Conservation (phyloP, 2,113 vertebrate species). For the Cyprinodon tularosa region DNA sequence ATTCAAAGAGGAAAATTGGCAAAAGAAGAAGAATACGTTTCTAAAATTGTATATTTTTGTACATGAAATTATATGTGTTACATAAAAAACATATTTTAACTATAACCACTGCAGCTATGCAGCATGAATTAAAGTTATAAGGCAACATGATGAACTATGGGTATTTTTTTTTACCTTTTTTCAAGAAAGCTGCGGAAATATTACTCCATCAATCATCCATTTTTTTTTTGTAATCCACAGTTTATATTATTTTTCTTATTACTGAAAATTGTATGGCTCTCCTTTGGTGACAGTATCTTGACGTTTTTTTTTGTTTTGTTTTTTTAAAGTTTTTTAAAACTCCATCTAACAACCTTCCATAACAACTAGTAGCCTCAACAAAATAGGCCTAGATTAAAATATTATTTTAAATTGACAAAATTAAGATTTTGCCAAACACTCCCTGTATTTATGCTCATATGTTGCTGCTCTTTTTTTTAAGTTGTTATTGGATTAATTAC, state of each 20-base stretch:
- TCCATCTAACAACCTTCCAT: too few species aligned
- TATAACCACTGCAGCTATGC: not conserved
- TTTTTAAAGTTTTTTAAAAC: too few species aligned
- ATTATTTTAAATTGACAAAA: too few species aligned
- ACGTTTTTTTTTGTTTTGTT: not conserved
- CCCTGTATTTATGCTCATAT: not conserved
- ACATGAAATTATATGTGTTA: too few species aligned
- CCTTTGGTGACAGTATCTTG: not conserved
- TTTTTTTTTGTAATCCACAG: not conserved
- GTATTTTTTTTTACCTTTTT: not conserved
- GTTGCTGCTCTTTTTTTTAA: not conserved
- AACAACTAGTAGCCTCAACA: not conserved
- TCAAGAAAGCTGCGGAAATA: not conserved
- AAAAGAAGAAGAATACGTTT: too few species aligned
- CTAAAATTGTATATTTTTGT: too few species aligned
- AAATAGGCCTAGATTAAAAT: not conserved
- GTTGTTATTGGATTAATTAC: not conserved
- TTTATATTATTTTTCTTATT: not conserved
- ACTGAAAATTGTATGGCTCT: not conserved
- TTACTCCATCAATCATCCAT: not conserved
- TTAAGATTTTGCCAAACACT: not conserved
- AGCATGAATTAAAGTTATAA: not conserved
- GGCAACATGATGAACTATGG: not conserved
- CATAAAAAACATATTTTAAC: too few species aligned
- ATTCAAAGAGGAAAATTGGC: too few species aligned